phyloP scores from a whole-genome alignment of 2,797 vertebrate genomes.

The Cyclopterus lumpus region DNA sequence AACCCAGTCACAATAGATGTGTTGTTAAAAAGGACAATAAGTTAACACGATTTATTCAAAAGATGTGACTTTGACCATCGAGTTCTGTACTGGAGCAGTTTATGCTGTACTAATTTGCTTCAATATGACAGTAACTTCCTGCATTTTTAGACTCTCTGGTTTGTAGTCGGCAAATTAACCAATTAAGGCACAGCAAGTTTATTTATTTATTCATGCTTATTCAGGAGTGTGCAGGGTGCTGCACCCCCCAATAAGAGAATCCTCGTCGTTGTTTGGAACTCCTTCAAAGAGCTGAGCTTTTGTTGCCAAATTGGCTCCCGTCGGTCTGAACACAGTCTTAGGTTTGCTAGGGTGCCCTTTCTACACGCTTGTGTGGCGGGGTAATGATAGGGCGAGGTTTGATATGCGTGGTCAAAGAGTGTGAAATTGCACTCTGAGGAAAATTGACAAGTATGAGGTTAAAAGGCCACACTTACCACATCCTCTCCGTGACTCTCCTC shows the following conservation, averaged over 20 bases:
- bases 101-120: background rate
- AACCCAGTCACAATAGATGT: background rate
- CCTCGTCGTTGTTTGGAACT: background rate
- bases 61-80: background rate
- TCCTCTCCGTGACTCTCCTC: constrained; percentile 95
- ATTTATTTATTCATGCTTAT: background rate
- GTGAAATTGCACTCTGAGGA: constrained; percentile 23
- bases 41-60: background rate
- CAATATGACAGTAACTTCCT: background rate
- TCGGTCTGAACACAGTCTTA: constrained; percentile 10
- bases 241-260: background rate
- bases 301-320: constrained; percentile 18
- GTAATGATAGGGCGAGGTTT: background rate
- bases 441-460: constrained; percentile 2
- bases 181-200: background rate
- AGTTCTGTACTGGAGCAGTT: background rate
- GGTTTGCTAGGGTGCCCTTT: background rate
- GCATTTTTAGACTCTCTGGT: background rate
- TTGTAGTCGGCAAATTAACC: background rate
- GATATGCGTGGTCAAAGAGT: constrained; percentile 33
- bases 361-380: background rate
- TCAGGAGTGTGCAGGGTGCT: background rate
- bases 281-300: constrained; percentile 14
- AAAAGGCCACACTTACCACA: constrained; percentile 86
- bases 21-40: background rate